Base-by-base conservation (phyloP, 2,797 vertebrate species). In the Peromyscus nudipes region DNA sequence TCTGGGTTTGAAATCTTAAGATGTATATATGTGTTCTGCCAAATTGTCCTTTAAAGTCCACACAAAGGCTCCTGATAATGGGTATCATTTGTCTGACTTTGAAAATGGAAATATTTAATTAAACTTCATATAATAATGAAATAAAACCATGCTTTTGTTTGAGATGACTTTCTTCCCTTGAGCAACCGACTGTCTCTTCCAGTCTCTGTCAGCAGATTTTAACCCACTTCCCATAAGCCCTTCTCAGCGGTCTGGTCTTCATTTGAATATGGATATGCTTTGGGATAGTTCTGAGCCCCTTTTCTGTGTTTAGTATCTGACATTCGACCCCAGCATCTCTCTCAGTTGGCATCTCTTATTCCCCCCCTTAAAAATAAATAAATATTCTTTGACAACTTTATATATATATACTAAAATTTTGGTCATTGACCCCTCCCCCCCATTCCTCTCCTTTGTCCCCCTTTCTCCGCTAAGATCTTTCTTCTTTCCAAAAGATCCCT, bases 81-180 rank as follows among this genome's bases (percentile, higher is more conserved):
- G 96, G 90, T 40, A 92, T 96, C 88, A 95, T 95, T 95, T 97
- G 92, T 71, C 60, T 96, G 73, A 94, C 94, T 97, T 97, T 89
- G 69, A 95, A 98, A 97, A 95, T 91, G 94, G 82, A 96, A 97
- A 95, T 95, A 95, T 96, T 97, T 97, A 97, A 92, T 97, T 96
- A 97, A 94, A 94, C 69, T 82, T 89, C 55, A 62, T 96, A 95
- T 60, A 79, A 94, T 92, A 95, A 91, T 95, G 89, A 96, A 96
- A 96, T 90, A 87, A 89, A 96, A 93, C 43, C 62, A 37, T 69
- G 81, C 90, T 96, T 93, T 95, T 90, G 80, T 97, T 97, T 90
- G 89, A 94, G 55, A 92, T 96, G 55, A 64, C 52, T 93, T 95
- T 97, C 65, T 92, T 96, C 88, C 95, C 88, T 95, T 95, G 96